Conservation (phyloP, 2,113 vertebrate species). For the Hystrix brachyura region DNA sequence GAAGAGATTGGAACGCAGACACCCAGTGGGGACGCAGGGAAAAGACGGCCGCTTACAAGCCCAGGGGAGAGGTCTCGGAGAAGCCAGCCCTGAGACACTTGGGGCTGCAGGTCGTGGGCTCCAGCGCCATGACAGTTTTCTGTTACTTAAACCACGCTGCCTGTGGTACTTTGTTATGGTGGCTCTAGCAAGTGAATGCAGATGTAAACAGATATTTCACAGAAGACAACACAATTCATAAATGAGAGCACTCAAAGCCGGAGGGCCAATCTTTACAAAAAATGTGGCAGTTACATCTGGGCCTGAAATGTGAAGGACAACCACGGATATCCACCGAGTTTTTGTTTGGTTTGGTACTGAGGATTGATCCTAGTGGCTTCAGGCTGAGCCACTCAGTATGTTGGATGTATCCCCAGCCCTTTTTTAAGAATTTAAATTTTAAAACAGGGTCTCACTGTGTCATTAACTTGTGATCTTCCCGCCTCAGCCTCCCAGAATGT, state of each 20-base stretch:
- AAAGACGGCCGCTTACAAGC: background rate
- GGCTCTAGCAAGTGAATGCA: background rate
- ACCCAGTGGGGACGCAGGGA: background rate
- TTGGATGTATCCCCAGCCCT: background rate
- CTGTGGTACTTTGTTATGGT: background rate
- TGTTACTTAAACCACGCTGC: background rate
- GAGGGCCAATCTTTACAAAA: background rate
- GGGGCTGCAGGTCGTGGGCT: background rate
- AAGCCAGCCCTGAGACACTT: background rate
- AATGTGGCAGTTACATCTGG: background rate
- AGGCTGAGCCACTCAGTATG: background rate
- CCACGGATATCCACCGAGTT: background rate
- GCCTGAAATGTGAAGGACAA: background rate
- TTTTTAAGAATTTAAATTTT: background rate
- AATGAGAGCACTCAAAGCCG: background rate
- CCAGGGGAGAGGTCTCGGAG: background rate
- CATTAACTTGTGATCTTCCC: background rate
- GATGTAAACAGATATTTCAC: background rate
- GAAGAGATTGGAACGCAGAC: background rate
- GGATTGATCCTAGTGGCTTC: background rate
- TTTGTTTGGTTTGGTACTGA: background rate
- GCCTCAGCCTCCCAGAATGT: background rate
- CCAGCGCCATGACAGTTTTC: background rate
- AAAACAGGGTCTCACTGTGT: background rate
- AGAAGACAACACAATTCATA: background rate